Evolutionary conservation across 2,888 invertebrate genomes (phyloP).

Genomic region (Chalcis sispes): DNA sequence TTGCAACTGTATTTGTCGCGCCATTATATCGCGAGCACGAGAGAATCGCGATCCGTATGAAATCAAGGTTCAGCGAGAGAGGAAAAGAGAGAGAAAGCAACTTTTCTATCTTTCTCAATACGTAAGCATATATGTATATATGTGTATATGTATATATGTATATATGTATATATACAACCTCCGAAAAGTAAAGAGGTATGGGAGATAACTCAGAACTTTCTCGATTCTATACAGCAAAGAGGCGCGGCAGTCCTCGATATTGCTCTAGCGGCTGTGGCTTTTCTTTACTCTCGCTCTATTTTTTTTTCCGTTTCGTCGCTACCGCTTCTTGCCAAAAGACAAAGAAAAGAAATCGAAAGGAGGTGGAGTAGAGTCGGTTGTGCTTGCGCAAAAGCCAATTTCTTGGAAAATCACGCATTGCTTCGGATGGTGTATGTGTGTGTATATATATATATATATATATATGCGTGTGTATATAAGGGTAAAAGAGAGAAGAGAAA

Average conservation of each 20-base stretch:
- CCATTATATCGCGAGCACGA: too few species aligned
- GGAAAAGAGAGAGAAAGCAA: too few species aligned
- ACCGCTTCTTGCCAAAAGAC: neutral
- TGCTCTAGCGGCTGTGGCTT: neutral
- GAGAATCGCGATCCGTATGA: too few species aligned
- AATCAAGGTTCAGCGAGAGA: too few species aligned
- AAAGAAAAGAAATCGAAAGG: neutral
- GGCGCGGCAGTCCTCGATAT: neutral
- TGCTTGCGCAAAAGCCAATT: constrained; percentile 44
- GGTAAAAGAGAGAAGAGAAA: neutral
- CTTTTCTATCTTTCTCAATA: too few species aligned
- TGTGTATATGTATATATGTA: too few species aligned
- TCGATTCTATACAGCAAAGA: neutral
- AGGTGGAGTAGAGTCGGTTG: neutral
- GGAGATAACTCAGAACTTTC: too few species aligned
- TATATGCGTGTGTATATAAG: too few species aligned
- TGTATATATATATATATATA: neutral
- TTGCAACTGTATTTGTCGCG: too few species aligned
- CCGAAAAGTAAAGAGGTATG: too few species aligned
- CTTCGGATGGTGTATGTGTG: constrained; percentile 1
- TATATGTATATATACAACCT: too few species aligned
- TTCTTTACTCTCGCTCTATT: neutral
- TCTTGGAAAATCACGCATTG: constrained; percentile 54
- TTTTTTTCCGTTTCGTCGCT: neutral
- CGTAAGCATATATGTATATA: too few species aligned